These are phyloP conservation scores for Drosophila kuntzei DNA, from an alignment of 2,888 invertebrate genomes.

Conservation along the genomic window DNA sequence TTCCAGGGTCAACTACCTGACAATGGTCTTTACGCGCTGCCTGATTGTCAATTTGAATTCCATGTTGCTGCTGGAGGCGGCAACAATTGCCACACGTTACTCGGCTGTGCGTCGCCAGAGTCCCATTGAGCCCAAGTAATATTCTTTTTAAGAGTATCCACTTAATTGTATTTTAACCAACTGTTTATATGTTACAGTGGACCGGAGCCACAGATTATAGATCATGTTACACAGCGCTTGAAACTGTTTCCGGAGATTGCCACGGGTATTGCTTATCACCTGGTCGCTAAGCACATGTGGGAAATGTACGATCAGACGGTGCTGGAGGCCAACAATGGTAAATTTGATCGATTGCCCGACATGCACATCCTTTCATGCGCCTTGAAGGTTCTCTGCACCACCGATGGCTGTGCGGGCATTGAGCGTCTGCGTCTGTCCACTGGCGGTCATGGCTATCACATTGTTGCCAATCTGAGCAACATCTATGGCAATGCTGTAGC, in stretches of 20 bases:
- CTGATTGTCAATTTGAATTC: slow-evolving; percentile 91
- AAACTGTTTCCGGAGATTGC: slow-evolving; percentile 94
- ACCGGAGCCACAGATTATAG: slow-evolving; percentile 94
- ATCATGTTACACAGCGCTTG: slow-evolving; percentile 96
- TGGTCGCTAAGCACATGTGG: slow-evolving; percentile 92
- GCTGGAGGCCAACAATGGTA: slow-evolving; percentile 91
- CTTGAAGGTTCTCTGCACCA: slow-evolving; percentile 93
- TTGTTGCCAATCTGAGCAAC: slow-evolving; percentile 92
- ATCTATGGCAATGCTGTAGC: slow-evolving; percentile 94
- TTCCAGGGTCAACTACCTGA: slow-evolving; percentile 93
- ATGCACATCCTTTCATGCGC: slow-evolving; percentile 94
- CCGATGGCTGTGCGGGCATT: slow-evolving; percentile 90
- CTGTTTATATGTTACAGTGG: slow-evolving; percentile 86
- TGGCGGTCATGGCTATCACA: slow-evolving; percentile 98
- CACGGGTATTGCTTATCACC: slow-evolving; percentile 90
- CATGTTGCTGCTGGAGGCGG: slow-evolving; percentile 91
- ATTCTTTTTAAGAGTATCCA: slow-evolving; percentile 82
- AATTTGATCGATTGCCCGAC: slow-evolving; percentile 92
- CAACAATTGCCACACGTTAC: slow-evolving; percentile 95
- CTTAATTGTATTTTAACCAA: neutral
- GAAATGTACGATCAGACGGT: slow-evolving; percentile 93
- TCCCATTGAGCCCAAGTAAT: slow-evolving; percentile 91
- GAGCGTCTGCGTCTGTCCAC: slow-evolving; percentile 95
- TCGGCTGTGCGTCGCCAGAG: slow-evolving; percentile 95
- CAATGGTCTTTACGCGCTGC: slow-evolving; percentile 95